Conservation (phyloP, 2,888 invertebrate genomes). For the Lycia hirtaria region DNA sequence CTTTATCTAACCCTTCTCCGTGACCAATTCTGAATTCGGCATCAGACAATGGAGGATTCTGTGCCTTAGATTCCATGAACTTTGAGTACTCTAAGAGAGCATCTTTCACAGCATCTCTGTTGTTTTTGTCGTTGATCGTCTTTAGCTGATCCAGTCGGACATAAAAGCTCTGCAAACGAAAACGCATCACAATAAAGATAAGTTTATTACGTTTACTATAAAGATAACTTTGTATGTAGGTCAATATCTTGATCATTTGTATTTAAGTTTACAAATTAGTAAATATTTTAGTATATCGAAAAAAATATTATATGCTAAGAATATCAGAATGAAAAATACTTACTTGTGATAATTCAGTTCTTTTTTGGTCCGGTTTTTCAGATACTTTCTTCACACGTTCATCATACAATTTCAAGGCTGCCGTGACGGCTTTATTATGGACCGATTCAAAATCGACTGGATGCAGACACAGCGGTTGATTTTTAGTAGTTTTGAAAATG, state of each 20-base stretch:
- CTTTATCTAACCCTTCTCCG: constrained; percentile 3
- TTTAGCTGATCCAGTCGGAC: constrained; percentile 5
- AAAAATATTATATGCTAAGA: not conserved
- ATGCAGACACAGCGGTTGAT: constrained; percentile 13
- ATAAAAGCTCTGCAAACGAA: constrained; percentile 7
- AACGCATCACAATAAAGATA: not conserved
- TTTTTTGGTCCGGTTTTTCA: constrained; percentile 12
- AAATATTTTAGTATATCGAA: too few relatives aligned
- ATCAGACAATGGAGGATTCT: constrained; percentile 20
- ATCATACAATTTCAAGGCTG: constrained; percentile 10
- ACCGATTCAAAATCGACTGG: constrained; percentile 12
- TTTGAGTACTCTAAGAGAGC: constrained; percentile 9
- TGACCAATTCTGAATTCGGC: constrained; percentile 6
- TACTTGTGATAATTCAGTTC: constrained; percentile 14
- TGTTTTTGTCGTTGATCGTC: constrained; percentile 18
- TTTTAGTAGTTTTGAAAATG: not conserved
- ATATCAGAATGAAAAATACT: not conserved
- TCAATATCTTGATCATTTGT: too few relatives aligned
- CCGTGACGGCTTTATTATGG: constrained; percentile 2
- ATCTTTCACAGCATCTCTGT: constrained; percentile 15
- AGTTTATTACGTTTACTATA: not conserved
- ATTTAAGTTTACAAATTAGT: too few relatives aligned
- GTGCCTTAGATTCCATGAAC: constrained; percentile 16
- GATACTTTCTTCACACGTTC: constrained; percentile 14
- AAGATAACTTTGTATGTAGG: too few relatives aligned